Evolutionary conservation across 2,888 invertebrate genomes (phyloP), one percentile per base, ranked within the genome.

Genomic region (Entomobrya multifasciata): DNA sequence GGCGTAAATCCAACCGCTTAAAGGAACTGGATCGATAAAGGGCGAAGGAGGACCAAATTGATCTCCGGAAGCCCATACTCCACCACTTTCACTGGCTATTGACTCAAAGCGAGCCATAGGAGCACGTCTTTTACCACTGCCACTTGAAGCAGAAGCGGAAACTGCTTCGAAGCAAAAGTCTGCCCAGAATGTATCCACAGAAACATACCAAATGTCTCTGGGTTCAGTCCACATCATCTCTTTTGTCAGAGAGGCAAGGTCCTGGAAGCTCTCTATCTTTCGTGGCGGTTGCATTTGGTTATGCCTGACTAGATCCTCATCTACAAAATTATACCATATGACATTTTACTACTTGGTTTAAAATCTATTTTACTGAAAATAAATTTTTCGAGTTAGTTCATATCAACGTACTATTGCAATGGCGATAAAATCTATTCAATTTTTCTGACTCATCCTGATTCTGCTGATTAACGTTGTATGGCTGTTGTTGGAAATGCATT

Each of bases 111-210:
- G 93, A 11, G 93, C 92, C 44, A 92, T 91, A 0, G 93, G 93
- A 90, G 30, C 90, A 91, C 80, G 72, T 44, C 70, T 83, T 15
- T 27, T 67, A 22, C 41, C 13, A n/a, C 76, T 80, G n/a, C 27
- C 70, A n/a, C 36, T 13, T 22, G 90, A 90, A 77, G 91, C 94
- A 0, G 96, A 96, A 36, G 96, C 94, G 44, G 44, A 55, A 10
- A 20, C n/a, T 0, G 78, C n/a, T 17, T 96, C 96, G 6, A 97
- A 97, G 88, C 95, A 94, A 92, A 98, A 98, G 93, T 98, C 98
- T 13, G 96, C 95, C 98, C 98, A 98, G 77, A 98, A 94, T 0
- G 98, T 98, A 92, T 98, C 98, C 57, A 96, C 94, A 91, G 95
- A 94, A 15, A 97, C 94, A 92, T 96, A 97, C 94, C 98, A 98